phyloP scores from a whole-genome alignment of 2,113 vertebrate species.

The Bagarius yarrelli region DNA sequence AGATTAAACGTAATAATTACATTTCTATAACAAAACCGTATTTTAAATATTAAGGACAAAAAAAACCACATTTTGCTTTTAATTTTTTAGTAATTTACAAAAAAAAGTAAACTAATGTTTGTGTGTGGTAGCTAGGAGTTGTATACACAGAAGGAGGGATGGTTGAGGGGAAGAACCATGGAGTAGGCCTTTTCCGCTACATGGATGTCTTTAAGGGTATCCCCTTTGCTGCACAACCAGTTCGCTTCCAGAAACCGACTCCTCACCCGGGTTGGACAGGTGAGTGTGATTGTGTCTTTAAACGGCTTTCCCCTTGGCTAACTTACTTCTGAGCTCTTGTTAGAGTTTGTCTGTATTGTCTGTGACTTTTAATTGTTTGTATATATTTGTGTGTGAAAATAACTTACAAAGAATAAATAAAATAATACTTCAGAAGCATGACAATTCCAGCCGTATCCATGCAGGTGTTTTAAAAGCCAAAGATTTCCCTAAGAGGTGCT shows the following conservation, averaged over 20 bases:
- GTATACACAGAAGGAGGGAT: constrained; percentile 87
- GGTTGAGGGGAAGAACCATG: constrained; percentile 79
- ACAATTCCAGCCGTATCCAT: neutral
- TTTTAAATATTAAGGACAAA: neutral
- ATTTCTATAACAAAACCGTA: neutral
- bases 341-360: too few species aligned
- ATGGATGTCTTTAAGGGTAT: constrained; percentile 91
- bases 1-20: neutral
- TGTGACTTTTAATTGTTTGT: too few species aligned
- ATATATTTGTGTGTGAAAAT: too few species aligned
- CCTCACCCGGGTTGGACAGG: constrained; percentile 89
- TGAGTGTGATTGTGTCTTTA: constrained; percentile 56
- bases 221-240: constrained; percentile 82
- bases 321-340: neutral
- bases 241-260: constrained; percentile 77
- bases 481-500: constrained; percentile 70
- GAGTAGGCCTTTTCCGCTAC: constrained; percentile 63
- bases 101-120: neutral
- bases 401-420: too few species aligned
- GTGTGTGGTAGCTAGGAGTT: constrained; percentile 75
- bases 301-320: neutral
- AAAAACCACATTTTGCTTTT: neutral
- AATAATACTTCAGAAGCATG: too few species aligned
- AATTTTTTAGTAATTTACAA: neutral
- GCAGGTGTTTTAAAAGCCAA: constrained; percentile 78